Percentiles rank a stretch among this genome's conserved stretches.
Conservation (phyloP, 1,140 invertebrate species). For the Drosophila ficusphila region DNA sequence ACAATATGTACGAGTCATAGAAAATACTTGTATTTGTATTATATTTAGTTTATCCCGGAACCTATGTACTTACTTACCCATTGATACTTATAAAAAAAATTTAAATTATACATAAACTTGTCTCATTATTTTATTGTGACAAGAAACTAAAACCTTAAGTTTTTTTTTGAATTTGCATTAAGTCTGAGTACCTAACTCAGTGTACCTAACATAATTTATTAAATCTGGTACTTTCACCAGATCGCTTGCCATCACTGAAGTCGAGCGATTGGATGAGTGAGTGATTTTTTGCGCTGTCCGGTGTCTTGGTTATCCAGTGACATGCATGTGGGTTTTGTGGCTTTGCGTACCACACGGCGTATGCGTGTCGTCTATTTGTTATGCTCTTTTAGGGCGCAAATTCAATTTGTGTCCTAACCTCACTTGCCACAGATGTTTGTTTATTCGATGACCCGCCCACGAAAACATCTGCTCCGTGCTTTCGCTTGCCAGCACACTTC, state of each 20-base stretch:
- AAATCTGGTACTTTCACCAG: not conserved
- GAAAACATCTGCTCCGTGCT: constrained; percentile 4
- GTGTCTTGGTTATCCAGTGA: constrained; percentile 67
- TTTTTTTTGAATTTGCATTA: too few species aligned
- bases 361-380: constrained; percentile 76
- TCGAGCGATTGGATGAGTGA: constrained; percentile 4
- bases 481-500: not conserved
- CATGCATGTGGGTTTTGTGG: constrained; percentile 59
- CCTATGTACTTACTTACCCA: too few species aligned
- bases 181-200: too few species aligned
- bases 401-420: constrained; percentile 68
- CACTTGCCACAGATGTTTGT: constrained; percentile 61
- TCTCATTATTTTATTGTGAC: too few species aligned
- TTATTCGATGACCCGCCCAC: constrained; percentile 47
- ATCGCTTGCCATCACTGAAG: not conserved
- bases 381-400: constrained; percentile 73
- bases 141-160: too few species aligned
- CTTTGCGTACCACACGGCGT: constrained; percentile 57
- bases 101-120: too few species aligned
- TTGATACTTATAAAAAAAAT: too few species aligned
- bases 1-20: too few species aligned
- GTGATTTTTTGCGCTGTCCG: constrained; percentile 33
- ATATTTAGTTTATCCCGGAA: too few species aligned
- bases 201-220: not conserved
- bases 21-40: too few species aligned